Conservation (phyloP, 2,113 vertebrate species). For the Climacteris rufus region DNA sequence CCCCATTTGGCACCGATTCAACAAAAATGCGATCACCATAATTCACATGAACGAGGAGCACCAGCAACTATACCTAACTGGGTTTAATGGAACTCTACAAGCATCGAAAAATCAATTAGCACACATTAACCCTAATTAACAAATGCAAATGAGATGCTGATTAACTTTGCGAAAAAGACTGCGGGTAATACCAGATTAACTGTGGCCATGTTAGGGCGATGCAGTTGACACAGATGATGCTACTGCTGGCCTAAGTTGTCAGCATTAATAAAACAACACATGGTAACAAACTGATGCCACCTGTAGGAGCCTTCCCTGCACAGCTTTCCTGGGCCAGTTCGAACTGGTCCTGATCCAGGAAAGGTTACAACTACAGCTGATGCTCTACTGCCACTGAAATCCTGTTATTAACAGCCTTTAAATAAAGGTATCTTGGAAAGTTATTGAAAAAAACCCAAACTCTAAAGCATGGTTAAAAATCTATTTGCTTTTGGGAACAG, state of each 20-base stretch:
- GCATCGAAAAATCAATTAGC: slow-evolving; percentile 88
- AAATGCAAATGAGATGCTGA: slow-evolving; percentile 83
- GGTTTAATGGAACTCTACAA: slow-evolving; percentile 81
- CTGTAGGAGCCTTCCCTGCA: slow-evolving; percentile 41
- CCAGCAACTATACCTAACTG: slow-evolving; percentile 75
- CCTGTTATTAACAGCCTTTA: not conserved
- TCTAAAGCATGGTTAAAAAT: not conserved
- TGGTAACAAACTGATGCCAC: slow-evolving; percentile 61
- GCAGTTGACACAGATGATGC: slow-evolving; percentile 76
- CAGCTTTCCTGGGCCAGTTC: not conserved
- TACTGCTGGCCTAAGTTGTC: slow-evolving; percentile 69
- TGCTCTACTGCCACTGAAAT: not conserved
- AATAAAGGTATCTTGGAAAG: not conserved
- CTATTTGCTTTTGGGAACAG: not conserved
- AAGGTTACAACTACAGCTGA: not conserved
- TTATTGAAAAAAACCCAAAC: not conserved
- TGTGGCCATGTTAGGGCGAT: slow-evolving; percentile 79
- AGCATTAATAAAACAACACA: slow-evolving; percentile 73
- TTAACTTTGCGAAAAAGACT: slow-evolving; percentile 83
- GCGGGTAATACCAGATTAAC: slow-evolving; percentile 68
- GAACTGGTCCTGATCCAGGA: not conserved
- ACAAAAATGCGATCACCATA: slow-evolving; percentile 78
- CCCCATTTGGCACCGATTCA: slow-evolving; percentile 76
- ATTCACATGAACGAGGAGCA: slow-evolving; percentile 74
- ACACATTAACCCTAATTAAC: slow-evolving; percentile 86